A percentile compares a stretch with the other conserved stretches of the same genome.
Evolutionary conservation across 2,888 invertebrate species (phyloP).

Genomic region (Choreutis nemorana): DNA sequence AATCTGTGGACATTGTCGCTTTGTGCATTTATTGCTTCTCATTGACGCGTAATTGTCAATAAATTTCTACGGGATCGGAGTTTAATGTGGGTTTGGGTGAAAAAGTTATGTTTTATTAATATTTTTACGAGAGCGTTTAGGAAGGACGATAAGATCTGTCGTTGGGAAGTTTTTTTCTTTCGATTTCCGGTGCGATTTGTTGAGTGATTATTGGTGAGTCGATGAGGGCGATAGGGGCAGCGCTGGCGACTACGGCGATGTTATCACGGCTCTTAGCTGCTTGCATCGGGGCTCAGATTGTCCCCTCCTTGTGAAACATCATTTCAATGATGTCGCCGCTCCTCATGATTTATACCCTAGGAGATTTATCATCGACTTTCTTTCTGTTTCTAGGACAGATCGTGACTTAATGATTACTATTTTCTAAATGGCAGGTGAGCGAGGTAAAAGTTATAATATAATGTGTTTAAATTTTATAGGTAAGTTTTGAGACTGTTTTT

Average conservation of each 20-base stretch:
- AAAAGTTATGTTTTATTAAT: slow-evolving; percentile 68
- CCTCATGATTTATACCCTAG: slow-evolving; percentile 46
- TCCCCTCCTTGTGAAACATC: slow-evolving; percentile 41
- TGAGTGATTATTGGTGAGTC: slow-evolving; percentile 56
- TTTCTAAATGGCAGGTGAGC: slow-evolving; percentile 20
- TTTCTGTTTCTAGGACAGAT: slow-evolving; percentile 27
- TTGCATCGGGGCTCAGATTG: slow-evolving; percentile 57
- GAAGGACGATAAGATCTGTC: slow-evolving; percentile 56
- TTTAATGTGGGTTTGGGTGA: slow-evolving; percentile 66
- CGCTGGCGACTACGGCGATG: slow-evolving; percentile 44
- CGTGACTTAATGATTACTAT: slow-evolving; percentile 21
- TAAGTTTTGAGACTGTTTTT: no score
- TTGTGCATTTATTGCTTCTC: slow-evolving; percentile 64
- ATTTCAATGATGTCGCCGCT: slow-evolving; percentile 41
- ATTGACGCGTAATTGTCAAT: slow-evolving; percentile 66
- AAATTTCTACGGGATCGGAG: slow-evolving; percentile 63
- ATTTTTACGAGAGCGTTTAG: slow-evolving; percentile 67
- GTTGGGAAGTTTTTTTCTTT: slow-evolving; percentile 64
- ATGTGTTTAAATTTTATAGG: no score
- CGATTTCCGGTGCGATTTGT: slow-evolving; percentile 67
- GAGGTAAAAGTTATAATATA: slow-evolving; percentile 14
- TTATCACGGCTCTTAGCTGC: slow-evolving; percentile 58
- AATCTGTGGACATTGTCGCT: slow-evolving; percentile 61
- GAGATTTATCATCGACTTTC: slow-evolving; percentile 25
- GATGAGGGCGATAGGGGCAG: slow-evolving; percentile 65